Percentiles rank a stretch among this genome's conserved stretches.
phyloP scores from a whole-genome alignment of 2,113 vertebrate genomes.

The Mormoops blainvillei region DNA sequence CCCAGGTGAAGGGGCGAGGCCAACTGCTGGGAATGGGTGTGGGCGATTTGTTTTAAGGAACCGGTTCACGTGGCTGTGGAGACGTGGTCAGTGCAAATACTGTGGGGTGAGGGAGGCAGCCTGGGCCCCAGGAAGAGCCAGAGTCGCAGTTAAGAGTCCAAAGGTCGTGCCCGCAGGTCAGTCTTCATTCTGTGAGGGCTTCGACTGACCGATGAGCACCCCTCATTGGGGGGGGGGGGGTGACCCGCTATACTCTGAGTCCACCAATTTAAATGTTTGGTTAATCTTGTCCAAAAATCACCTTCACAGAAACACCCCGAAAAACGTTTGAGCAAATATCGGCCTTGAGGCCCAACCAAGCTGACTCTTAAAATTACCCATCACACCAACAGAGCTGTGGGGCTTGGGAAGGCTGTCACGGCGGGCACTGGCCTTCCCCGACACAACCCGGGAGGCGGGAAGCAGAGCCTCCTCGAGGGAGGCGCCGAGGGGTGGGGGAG shows the following conservation, averaged over 20 bases:
- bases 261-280: no score
- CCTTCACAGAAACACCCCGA: not conserved
- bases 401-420: not conserved
- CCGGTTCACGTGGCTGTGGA: not conserved
- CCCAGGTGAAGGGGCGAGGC: not conserved
- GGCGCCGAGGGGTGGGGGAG: rapidly evolving
- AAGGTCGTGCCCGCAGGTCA: not conserved
- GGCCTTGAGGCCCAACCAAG: not conserved
- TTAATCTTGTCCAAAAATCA: not conserved
- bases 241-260: not conserved
- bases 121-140: no score
- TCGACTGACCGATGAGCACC: not conserved
- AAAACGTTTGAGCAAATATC: not conserved
- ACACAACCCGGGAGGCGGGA: rapidly evolving
- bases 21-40: not conserved
- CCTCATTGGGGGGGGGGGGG: not conserved
- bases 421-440: rapidly evolving
- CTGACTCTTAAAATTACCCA: not conserved
- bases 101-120: not conserved
- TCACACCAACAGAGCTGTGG: rapidly evolving
- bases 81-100: not conserved
- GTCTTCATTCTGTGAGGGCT: not conserved
- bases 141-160: not conserved
- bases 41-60: not conserved
- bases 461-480: not conserved